Conservation (phyloP, 2,113 vertebrate species). For the human region DNA sequence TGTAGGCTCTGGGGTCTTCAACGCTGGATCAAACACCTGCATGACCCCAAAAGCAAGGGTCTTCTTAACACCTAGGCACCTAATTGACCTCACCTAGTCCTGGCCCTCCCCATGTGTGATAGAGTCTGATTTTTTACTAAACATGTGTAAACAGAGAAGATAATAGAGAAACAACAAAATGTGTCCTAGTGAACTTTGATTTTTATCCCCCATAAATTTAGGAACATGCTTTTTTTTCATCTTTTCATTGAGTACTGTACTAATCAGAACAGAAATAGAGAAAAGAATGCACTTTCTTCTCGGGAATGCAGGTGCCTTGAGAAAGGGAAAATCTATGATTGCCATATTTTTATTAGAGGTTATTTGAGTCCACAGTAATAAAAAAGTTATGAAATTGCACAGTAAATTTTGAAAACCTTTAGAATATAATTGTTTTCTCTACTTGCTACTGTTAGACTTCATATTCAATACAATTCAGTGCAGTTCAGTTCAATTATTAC, state of each 20-base stretch:
- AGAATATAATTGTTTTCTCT: constrained; percentile 25
- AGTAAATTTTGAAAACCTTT: constrained; percentile 2
- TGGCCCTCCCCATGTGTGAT: neutral
- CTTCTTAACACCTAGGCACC: neutral
- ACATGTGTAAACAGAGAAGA: neutral
- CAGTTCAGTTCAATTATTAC: constrained; percentile 46
- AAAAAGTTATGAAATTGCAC: neutral
- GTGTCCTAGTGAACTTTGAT: neutral
- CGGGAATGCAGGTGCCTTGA: neutral
- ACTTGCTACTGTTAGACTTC: constrained; percentile 18
- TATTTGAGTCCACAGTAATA: neutral
- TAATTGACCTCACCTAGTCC: neutral
- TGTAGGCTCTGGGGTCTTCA: neutral
- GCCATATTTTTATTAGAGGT: neutral
- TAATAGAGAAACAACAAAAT: neutral
- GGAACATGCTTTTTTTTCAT: neutral
- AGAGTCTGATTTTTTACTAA: neutral
- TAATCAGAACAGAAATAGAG: neutral
- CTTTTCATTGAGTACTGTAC: neutral
- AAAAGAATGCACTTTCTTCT: neutral
- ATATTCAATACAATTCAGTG: constrained; percentile 19
- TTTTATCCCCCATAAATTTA: neutral
- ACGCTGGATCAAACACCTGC: neutral
- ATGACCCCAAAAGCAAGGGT: neutral
- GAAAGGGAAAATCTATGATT: neutral